Base-by-base conservation (phyloP, 2,888 invertebrate species). In the Stenchaetothrips biformis region DNA sequence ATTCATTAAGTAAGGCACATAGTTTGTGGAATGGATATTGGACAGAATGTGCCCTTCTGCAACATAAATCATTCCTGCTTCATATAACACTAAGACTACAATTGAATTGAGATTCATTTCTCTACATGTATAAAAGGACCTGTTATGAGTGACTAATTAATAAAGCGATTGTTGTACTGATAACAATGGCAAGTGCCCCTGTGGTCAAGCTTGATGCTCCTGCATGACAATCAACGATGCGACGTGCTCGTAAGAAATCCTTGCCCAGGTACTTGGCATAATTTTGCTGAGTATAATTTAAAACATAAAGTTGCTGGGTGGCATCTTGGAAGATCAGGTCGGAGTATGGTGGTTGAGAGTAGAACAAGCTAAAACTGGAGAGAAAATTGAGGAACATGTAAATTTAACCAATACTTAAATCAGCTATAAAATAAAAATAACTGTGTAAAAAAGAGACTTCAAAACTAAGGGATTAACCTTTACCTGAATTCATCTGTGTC, bases 301-400 rank as follows among this genome's bases (percentile, higher is more conserved):
- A 90, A 0, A 93, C 89, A 83, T 92, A 91, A 48, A 99, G 88
- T 83, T 97, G 94, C 27, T 97, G 94, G 0, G 98, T 95, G 0
- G 97, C 95, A 86, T 99, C 98, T 88, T 96, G 96, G 88, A 99
- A 99, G 83, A 99, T 96, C 27, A 99, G 89, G 88, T 99, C 98
- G 67, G 95, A 92, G 88, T 92, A 94, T 0, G 95, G 96, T 0
- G 94, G 90, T 7, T 90, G 89, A 0, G 97, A 97, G 83, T 91
- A 92, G 87, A 97, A 99, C 97, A 99, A 96, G 85, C 95, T 95
- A 87, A 98, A 98, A 86, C 95, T 95, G 87, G 83, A 87, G 86
- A 81, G 81, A 81, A 81, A 82, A 83, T 49, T 78, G 53, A 74
- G 7, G 59, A 67, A 27, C 79, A 49, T 74, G 77, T 48, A 49